Conservation (phyloP, 1,140 invertebrate species). For the Ceratina calcarata region DNA sequence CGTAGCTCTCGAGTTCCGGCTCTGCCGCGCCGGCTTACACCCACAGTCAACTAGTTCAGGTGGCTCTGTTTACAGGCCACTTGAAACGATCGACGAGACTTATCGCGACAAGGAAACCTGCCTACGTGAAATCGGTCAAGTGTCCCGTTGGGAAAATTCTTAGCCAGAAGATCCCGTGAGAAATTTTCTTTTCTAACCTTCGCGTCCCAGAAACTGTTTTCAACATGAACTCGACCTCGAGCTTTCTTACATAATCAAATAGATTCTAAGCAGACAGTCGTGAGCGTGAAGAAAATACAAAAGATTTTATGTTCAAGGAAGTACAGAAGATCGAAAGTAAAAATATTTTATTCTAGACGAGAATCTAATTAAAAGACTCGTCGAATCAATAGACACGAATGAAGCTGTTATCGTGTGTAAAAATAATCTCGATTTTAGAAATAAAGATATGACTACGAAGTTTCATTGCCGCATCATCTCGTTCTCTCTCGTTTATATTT, state of each 20-base stretch:
- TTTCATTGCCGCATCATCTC: not conserved
- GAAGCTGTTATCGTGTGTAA: not conserved
- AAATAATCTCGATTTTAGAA: too few relatives aligned
- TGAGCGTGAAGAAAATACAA: too few relatives aligned
- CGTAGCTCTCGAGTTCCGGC: constrained; percentile 23
- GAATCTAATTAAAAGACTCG: too few relatives aligned
- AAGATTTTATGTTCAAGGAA: too few relatives aligned
- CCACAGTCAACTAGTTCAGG: constrained; percentile 47
- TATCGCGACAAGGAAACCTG: constrained; percentile 38
- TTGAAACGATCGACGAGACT: constrained; percentile 38
- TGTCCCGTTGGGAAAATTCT: constrained; percentile 11
- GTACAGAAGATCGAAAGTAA: too few relatives aligned
- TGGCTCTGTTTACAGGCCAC: constrained; percentile 52
- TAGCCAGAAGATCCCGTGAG: not conserved
- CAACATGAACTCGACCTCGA: too few relatives aligned
- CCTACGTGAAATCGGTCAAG: constrained; percentile 54
- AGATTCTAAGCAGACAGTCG: too few relatives aligned
- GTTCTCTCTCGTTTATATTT: not conserved
- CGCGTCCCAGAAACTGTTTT: not conserved
- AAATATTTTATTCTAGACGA: too few relatives aligned
- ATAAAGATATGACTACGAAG: not conserved
- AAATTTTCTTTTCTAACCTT: not conserved
- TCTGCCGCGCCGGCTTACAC: constrained; percentile 12
- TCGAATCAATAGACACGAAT: too few relatives aligned
- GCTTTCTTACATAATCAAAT: too few relatives aligned